Evolutionary conservation across 2,113 vertebrate genomes (phyloP).

Genomic region (Cromileptes altivelis): DNA sequence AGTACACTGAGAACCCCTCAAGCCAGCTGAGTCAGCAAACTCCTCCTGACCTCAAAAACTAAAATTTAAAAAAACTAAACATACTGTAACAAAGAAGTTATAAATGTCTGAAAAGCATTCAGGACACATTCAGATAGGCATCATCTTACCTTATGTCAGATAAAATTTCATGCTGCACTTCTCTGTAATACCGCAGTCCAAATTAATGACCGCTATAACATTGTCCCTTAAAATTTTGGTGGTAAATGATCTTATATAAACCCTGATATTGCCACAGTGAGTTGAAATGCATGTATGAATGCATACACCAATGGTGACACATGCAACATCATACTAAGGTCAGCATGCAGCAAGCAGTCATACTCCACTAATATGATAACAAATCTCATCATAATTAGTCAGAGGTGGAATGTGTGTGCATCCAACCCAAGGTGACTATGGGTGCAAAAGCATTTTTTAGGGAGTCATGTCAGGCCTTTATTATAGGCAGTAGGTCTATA

Average conservation of each 20-base stretch:
- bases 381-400: not conserved
- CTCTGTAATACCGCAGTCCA: not conserved
- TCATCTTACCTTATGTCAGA: not conserved
- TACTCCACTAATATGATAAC: not conserved
- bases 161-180: not conserved
- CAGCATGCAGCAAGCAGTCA: not conserved
- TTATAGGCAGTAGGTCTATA: too few species aligned
- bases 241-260: not conserved
- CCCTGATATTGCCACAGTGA: not conserved
- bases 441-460: not conserved
- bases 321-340: not conserved
- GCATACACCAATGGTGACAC: not conserved
- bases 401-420: not conserved
- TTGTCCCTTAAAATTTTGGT: not conserved
- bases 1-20: constrained; percentile 44
- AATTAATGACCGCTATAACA: not conserved
- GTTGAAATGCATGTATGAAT: not conserved
- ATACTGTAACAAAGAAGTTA: not conserved
- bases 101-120: not conserved
- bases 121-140: not conserved
- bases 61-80: constrained; percentile 9
- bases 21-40: constrained; percentile 76
- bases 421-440: not conserved
- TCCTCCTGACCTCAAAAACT: constrained; percentile 15
- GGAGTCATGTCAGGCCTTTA: not conserved